Percentiles rank a stretch among this genome's conserved stretches.
These are phyloP conservation scores for Telmatochromis sp. DNA, from an alignment of 2,113 vertebrate species.

Conservation along the genomic window DNA sequence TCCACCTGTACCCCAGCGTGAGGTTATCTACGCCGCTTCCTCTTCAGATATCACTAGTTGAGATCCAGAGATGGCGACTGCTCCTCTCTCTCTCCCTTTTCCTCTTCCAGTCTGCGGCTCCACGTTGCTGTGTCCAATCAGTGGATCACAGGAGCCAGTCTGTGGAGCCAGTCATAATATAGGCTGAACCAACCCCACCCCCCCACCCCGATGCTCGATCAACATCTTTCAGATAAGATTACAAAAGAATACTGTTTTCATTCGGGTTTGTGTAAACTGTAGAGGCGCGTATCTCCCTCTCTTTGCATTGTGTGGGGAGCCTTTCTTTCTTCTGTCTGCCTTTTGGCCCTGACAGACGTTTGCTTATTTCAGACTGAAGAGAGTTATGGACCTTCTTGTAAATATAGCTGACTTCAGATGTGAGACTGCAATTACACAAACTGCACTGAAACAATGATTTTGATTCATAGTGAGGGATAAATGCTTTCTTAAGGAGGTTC, in stretches of 20 bases:
- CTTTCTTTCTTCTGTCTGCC: slow-evolving; percentile 27
- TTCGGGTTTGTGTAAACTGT: slow-evolving; percentile 74
- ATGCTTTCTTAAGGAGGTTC: neutral
- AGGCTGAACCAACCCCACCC: slow-evolving; percentile 19
- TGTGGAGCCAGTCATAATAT: slow-evolving; percentile 74
- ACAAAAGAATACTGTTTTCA: slow-evolving; percentile 75
- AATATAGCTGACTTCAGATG: slow-evolving; percentile 29
- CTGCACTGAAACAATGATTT: neutral
- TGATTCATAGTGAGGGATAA: neutral
- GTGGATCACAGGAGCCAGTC: slow-evolving; percentile 75
- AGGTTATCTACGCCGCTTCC: slow-evolving; percentile 47
- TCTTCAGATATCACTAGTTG: slow-evolving; percentile 30
- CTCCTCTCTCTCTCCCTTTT: neutral
- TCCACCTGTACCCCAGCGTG: slow-evolving; percentile 41
- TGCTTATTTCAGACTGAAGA: slow-evolving; percentile 44
- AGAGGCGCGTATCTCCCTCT: slow-evolving; percentile 39
- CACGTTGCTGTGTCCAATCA: slow-evolving; percentile 61
- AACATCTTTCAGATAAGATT: slow-evolving; percentile 73
- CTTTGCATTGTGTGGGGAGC: neutral
- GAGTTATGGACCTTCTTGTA: slow-evolving; percentile 30
- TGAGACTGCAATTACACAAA: neutral
- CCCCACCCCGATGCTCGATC: slow-evolving; percentile 52
- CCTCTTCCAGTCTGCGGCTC: slow-evolving; percentile 35
- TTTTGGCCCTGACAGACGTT: slow-evolving; percentile 22
- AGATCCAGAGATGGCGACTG: slow-evolving; percentile 63